These are phyloP conservation scores for Dromiciops gliroides DNA, from an alignment of 2,113 vertebrate species.

Conservation along the genomic window DNA sequence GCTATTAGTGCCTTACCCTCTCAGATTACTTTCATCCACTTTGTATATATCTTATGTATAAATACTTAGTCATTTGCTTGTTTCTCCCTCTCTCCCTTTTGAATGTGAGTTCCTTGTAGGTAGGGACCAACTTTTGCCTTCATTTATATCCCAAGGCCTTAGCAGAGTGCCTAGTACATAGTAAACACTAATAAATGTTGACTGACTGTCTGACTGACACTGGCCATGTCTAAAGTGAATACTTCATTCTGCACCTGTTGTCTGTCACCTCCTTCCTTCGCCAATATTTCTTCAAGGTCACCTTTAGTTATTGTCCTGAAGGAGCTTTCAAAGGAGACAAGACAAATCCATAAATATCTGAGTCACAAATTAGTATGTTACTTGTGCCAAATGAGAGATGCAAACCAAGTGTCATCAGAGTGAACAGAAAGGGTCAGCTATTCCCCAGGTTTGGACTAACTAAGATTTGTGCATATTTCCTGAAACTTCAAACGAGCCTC, in stretches of 20 bases:
- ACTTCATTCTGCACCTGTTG: neutral
- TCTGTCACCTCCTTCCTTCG: neutral
- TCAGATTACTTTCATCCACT: neutral
- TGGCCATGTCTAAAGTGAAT: neutral
- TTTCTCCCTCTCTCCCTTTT: neutral
- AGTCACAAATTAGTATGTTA: neutral
- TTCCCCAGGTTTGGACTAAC: constrained; percentile 36
- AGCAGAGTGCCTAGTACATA: neutral
- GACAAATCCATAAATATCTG: neutral
- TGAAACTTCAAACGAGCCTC: constrained; percentile 65
- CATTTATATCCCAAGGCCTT: neutral
- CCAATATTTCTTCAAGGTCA: neutral
- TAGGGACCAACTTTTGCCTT: neutral
- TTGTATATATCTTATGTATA: neutral
- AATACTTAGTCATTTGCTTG: neutral
- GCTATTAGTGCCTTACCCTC: neutral
- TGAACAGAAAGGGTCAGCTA: neutral
- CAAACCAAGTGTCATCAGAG: neutral
- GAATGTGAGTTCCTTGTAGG: neutral
- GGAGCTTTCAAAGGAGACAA: constrained; percentile 9
- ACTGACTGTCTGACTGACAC: neutral
- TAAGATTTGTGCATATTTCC: constrained; percentile 61
- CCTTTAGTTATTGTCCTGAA: neutral
- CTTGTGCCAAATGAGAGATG: neutral
- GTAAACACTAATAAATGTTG: neutral